Percentiles rank a stretch among this genome's conserved stretches.
These are phyloP conservation scores for Tragelaphus imberbis DNA, from an alignment of 2,113 vertebrate genomes.

Conservation along the genomic window DNA sequence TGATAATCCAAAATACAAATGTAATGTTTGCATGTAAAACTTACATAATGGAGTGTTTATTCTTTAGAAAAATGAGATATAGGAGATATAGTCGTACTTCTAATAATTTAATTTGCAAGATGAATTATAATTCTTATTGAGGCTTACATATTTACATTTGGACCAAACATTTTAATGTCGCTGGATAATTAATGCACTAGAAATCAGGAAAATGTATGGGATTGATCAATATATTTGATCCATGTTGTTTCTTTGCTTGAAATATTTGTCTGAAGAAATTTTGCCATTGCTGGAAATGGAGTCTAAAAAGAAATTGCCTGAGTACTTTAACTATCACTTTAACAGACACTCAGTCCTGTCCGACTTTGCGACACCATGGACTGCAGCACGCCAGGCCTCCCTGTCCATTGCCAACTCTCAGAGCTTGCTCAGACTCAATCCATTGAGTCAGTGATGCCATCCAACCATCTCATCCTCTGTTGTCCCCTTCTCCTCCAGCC, in stretches of 20 bases:
- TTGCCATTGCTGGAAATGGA: constrained; percentile 1
- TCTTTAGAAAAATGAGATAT: not conserved
- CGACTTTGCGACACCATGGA: fast-evolving
- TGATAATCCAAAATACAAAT: constrained; percentile 22
- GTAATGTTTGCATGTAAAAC: not conserved
- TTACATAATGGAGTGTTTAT: constrained; percentile 1
- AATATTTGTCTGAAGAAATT: not conserved
- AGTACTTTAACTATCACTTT: not conserved
- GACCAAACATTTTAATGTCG: not conserved
- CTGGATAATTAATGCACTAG: not conserved
- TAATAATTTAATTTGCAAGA: not conserved
- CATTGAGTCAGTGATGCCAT: not conserved
- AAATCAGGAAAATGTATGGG: not conserved
- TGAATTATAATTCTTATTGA: constrained; percentile 28
- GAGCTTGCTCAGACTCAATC: not conserved
- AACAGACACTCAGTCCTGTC: not conserved
- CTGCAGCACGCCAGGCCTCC: not conserved
- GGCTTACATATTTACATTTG: constrained; percentile 1
- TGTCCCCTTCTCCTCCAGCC: not conserved
- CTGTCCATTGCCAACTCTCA: not conserved
- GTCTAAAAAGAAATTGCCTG: not conserved
- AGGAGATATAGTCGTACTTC: not conserved
- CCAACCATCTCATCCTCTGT: not conserved
- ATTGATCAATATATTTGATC: not conserved
- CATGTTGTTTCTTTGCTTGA: not conserved